phyloP scores from a whole-genome alignment of 2,113 vertebrate genomes.

The Litocranius walleri region DNA sequence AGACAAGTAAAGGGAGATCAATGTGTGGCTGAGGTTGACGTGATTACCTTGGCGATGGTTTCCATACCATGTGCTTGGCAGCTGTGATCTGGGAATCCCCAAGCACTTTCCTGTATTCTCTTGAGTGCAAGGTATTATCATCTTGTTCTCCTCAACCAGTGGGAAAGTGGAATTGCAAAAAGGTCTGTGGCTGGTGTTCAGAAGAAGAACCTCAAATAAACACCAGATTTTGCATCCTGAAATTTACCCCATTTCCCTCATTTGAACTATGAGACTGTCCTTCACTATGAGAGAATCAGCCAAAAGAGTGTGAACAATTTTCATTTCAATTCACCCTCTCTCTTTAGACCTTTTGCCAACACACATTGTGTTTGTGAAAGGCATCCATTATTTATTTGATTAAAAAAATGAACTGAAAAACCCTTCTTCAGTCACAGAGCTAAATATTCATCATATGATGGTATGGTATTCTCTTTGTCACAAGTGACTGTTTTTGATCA shows the following conservation, averaged over 20 bases:
- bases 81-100: not conserved
- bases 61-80: not conserved
- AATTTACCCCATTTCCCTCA: not conserved
- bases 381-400: constrained; percentile 9
- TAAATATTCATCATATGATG: not conserved
- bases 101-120: not conserved
- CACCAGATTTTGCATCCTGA: not conserved
- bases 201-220: not conserved
- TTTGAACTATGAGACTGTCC: not conserved
- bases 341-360: not conserved
- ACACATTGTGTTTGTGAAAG: not conserved
- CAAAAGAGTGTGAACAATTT: not conserved
- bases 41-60: constrained; percentile 7
- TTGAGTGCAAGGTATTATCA: not conserved
- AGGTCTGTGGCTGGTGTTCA: not conserved
- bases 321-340: not conserved
- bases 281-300: not conserved
- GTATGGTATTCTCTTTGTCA: not conserved
- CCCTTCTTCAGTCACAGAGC: not conserved
- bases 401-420: not conserved
- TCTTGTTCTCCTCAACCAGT: not conserved
- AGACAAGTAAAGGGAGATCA: not conserved
- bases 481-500: not conserved
- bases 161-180: not conserved
- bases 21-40: not conserved